Base-by-base conservation (phyloP, 1,140 invertebrate species). In the Drosophila parvula region DNA sequence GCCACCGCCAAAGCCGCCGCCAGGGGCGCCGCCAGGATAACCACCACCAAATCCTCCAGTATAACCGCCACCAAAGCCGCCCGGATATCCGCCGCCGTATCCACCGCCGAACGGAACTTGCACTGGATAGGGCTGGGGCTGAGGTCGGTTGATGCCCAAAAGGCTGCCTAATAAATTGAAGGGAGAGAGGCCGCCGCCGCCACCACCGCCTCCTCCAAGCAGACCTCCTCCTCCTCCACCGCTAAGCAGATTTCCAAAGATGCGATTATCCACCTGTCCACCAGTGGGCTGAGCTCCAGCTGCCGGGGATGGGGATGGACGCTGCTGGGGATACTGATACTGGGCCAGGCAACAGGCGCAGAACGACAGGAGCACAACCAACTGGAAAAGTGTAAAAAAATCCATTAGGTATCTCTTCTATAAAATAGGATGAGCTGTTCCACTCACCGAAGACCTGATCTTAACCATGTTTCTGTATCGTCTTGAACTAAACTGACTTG, bases 201-300 rank as follows among this genome's bases (percentile, higher is more conserved):
- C 34, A 5, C 71, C 75, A 8, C 73, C 76, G 5, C 80, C 79
- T 27, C 80, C 47, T 50, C 47, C 47, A 16, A 50, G 28, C 5
- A 50, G 47, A 11, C 47, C 81, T 3, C 75, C 61, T 14, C 74
- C 73, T 6, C 80, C 78, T n/a, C 67, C 63, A 6, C 64, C 68
- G 5, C 79, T 82, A 4, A 88, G 41, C 14, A 88, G 30, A 18
- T 69, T 68, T 32, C 57, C 57, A 2, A 85, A 12, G 12, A 90
- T 90, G 12, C 86, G 88, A 71, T 83, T 90, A n/a, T 86, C 57
- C 1, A 81, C 88, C 11, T 63, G 74, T 16, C 63, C 73, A 5
- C 73, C 74, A 8, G 47, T 22, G 10, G 69, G 34, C 36, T 47
- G 60, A 11, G 9, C 50, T 57, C n/a, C 59, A 38, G 40, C 16